Evolutionary conservation across 2,888 invertebrate species (phyloP).

Genomic region (Fragum whitleyi): DNA sequence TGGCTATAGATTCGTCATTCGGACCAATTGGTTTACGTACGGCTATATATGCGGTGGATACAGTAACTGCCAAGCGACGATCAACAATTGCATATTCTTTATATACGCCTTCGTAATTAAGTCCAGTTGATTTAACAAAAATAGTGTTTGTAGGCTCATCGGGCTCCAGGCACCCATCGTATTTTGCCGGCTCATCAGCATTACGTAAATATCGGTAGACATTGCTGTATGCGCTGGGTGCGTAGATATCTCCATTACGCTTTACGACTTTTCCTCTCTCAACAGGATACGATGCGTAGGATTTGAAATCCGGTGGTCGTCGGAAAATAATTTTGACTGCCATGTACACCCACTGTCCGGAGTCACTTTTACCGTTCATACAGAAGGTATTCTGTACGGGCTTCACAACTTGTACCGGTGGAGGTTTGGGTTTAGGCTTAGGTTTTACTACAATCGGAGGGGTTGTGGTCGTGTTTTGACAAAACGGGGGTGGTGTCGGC

Average conservation of each 20-base stretch:
- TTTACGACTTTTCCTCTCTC: conserved; percentile 63
- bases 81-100: conserved; percentile 79
- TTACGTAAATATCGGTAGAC: conserved; percentile 47
- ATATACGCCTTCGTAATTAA: conserved; percentile 78
- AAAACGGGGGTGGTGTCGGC: conserved; percentile 40
- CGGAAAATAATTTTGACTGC: conserved; percentile 75
- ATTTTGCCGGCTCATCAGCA: conserved; percentile 55
- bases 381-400: conserved; percentile 78
- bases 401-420: conserved; percentile 28
- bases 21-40: conserved; percentile 64
- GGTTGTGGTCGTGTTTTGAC: background rate
- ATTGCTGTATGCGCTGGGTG: conserved; percentile 67
- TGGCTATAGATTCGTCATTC: conserved; percentile 62
- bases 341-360: conserved; percentile 75
- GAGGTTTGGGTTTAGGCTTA: background rate
- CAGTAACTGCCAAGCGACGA: conserved; percentile 74
- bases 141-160: conserved; percentile 71
- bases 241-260: conserved; percentile 72
- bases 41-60: conserved; percentile 76
- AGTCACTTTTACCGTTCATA: conserved; percentile 74
- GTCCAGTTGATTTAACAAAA: conserved; percentile 75
- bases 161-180: conserved; percentile 61
- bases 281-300: conserved; percentile 73
- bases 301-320: conserved; percentile 73
- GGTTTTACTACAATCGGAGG: background rate